These are phyloP conservation scores for Ostrea denselamellosa DNA, from an alignment of 1,140 invertebrate species.

Conservation along the genomic window DNA sequence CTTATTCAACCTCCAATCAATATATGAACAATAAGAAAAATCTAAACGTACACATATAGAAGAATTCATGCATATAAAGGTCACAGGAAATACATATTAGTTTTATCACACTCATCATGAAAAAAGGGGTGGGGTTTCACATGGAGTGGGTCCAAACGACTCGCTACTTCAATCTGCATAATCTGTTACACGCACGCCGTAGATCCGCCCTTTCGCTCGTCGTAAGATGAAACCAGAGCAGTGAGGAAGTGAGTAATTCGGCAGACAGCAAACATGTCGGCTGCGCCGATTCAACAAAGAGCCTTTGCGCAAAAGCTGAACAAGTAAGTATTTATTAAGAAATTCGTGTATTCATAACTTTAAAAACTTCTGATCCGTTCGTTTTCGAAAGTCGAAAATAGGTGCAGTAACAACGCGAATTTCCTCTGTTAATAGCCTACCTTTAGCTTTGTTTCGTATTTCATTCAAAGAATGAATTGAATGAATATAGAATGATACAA, in stretches of 20 bases:
- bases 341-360: not conserved
- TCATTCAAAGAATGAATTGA: slow-evolving; percentile 3
- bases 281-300: slow-evolving; percentile 80
- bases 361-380: not conserved
- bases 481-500: too few relatives aligned
- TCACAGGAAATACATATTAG: too few relatives aligned
- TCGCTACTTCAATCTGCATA: too few relatives aligned
- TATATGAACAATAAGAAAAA: too few relatives aligned
- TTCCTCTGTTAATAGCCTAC: not conserved
- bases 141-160: too few relatives aligned
- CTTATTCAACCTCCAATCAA: too few relatives aligned
- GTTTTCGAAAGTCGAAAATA: not conserved
- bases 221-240: not conserved
- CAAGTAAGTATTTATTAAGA: slow-evolving; percentile 81
- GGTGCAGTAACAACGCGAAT: not conserved
- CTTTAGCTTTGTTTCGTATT: slow-evolving; percentile 13
- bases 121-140: too few relatives aligned
- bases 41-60: too few relatives aligned
- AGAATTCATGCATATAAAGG: too few relatives aligned
- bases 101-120: too few relatives aligned
- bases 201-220: not conserved
- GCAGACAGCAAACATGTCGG: slow-evolving; percentile 27
- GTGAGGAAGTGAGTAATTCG: slow-evolving; percentile 23
- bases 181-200: not conserved
- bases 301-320: slow-evolving; percentile 90